Evolutionary conservation across 37 sponge, comb jelly and placozoan species (phyloP).

Genomic region (Amphimedon queenslandica): DNA sequence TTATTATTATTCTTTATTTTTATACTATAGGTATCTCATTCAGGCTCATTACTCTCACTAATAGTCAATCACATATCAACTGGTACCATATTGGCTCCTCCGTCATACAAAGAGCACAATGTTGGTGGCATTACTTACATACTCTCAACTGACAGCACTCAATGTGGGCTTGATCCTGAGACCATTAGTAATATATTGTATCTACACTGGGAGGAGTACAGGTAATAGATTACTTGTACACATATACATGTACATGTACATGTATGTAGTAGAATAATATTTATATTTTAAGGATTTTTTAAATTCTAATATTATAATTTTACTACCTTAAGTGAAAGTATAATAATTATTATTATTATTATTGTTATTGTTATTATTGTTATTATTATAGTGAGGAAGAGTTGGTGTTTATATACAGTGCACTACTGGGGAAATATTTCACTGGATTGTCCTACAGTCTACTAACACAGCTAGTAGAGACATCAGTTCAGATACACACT

Average conservation of each 20-base stretch:
- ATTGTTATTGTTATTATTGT: too few relatives aligned
- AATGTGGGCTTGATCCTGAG: neutral
- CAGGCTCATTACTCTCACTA: slow-evolving; percentile 26
- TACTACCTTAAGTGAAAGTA: too few relatives aligned
- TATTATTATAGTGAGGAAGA: slow-evolving; percentile 15
- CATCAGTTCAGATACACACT: slow-evolving; percentile 39
- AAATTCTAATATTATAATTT: too few relatives aligned
- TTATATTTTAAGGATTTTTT: too few relatives aligned
- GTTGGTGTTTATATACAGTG: slow-evolving; percentile 20
- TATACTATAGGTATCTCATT: neutral
- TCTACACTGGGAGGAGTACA: slow-evolving; percentile 54
- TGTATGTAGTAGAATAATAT: too few relatives aligned
- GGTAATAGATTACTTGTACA: slow-evolving; percentile 17
- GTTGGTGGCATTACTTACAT: slow-evolving; percentile 47
- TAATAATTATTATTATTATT: too few relatives aligned
- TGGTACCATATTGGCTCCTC: slow-evolving; percentile 45
- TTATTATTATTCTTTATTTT: neutral
- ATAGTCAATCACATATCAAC: slow-evolving; percentile 45
- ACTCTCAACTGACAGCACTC: neutral
- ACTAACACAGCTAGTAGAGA: slow-evolving; percentile 10
- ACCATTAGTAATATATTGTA: slow-evolving; percentile 36
- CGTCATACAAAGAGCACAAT: slow-evolving; percentile 19
- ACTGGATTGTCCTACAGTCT: neutral
- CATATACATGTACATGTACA: neutral
- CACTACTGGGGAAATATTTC: slow-evolving; percentile 8